phyloP scores from a whole-genome alignment of 2,888 invertebrate species.

The Diadegma fenestrale region DNA sequence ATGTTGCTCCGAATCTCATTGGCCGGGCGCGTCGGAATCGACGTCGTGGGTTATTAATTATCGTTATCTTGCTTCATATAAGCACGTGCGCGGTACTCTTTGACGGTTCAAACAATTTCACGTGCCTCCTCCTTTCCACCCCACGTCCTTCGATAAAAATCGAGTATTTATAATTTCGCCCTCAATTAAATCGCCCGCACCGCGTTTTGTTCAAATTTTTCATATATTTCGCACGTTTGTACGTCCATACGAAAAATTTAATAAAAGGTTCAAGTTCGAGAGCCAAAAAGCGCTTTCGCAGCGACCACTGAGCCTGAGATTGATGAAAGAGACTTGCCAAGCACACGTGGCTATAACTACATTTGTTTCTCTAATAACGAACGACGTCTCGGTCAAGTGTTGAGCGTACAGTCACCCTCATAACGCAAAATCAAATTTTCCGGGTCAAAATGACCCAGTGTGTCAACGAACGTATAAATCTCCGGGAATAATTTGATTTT shows the following conservation, averaged over 20 bases:
- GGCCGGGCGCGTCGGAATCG: conserved; percentile 73
- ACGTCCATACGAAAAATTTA: no score
- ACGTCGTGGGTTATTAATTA: conserved; percentile 80
- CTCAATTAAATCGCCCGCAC: neutral
- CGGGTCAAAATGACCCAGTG: no score
- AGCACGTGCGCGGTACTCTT: conserved; percentile 57
- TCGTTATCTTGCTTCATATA: conserved; percentile 72
- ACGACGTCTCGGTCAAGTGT: conserved; percentile 51
- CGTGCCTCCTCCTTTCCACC: neutral
- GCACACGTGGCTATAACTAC: conserved; percentile 55
- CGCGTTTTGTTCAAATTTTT: conserved; percentile 2
- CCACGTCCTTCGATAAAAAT: neutral
- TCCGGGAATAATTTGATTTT: no score
- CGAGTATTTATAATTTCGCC: conserved; percentile 26
- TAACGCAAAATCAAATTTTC: neutral
- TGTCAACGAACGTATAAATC: no score
- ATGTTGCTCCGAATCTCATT: conserved; percentile 42
- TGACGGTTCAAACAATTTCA: conserved; percentile 45
- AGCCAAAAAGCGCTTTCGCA: conserved; percentile 48
- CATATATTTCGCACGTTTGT: neutral
- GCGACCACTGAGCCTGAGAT: conserved; percentile 47
- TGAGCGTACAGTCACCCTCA: conserved; percentile 25
- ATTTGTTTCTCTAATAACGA: conserved; percentile 68
- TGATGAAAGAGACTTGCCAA: conserved; percentile 60
- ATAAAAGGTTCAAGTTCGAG: conserved; percentile 38